A percentile compares a stretch with the other conserved stretches of the same genome.
These are phyloP conservation scores for Ylistrum balloti DNA, from an alignment of 1,140 invertebrate genomes.

Conservation along the genomic window DNA sequence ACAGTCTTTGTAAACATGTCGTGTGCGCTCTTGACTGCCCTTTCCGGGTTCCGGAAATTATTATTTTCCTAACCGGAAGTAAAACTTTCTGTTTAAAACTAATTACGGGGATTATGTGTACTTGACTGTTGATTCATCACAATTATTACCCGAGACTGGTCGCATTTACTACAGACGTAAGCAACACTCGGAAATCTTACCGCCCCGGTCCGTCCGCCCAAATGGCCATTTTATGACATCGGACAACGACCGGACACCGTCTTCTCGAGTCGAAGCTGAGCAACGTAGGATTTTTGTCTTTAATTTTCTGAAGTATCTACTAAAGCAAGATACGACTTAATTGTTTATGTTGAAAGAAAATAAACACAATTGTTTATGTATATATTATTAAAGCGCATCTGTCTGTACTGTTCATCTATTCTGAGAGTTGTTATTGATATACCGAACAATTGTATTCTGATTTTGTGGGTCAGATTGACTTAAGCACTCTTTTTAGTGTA, in stretches of 20 bases:
- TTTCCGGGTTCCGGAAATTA: neutral
- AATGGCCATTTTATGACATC: neutral
- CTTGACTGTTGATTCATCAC: slow-evolving; percentile 17
- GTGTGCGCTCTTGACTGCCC: neutral
- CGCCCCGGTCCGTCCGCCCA: neutral
- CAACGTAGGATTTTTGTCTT: slow-evolving; percentile 11
- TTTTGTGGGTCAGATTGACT: too few species aligned
- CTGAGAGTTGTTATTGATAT: too few species aligned
- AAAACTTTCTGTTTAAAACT: neutral
- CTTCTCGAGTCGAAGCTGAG: neutral
- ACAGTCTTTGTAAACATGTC: neutral
- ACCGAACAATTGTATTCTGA: too few species aligned
- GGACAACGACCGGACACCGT: slow-evolving; percentile 11
- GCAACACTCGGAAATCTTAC: slow-evolving; percentile 18
- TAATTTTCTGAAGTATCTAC: too few species aligned
- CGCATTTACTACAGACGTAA: neutral
- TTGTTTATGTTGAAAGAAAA: too few species aligned
- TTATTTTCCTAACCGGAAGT: neutral
- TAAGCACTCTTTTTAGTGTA: too few species aligned
- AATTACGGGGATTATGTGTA: neutral
- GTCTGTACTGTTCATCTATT: too few species aligned
- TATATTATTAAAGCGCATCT: too few species aligned
- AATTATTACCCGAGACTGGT: slow-evolving; percentile 2
- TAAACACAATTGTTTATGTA: too few species aligned
- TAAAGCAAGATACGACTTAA: too few species aligned